phyloP scores from a whole-genome alignment of 2,113 vertebrate genomes.

The Proteles cristata region DNA sequence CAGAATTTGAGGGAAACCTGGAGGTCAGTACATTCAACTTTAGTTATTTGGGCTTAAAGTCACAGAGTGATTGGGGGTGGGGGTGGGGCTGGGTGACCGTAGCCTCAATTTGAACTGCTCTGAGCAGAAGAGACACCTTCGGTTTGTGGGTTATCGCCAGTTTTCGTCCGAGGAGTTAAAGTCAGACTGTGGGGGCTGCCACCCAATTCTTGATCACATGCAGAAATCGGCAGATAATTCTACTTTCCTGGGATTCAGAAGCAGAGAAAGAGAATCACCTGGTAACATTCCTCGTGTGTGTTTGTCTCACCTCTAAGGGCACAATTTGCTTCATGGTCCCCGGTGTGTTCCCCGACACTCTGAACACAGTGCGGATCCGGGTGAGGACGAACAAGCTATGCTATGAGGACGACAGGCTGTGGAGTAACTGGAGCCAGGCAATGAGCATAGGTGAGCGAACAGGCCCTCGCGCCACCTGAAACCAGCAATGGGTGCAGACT shows the following conservation, averaged over 20 bases:
- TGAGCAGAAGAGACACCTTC: slow-evolving; percentile 44
- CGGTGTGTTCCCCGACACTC: slow-evolving; percentile 35
- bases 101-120: slow-evolving; percentile 42
- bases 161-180: slow-evolving; percentile 5
- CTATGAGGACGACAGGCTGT: slow-evolving; percentile 71
- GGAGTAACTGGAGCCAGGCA: slow-evolving; percentile 76
- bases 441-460: slow-evolving; percentile 74
- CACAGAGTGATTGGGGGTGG: background rate
- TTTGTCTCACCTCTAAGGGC: slow-evolving; percentile 69
- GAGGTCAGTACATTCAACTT: slow-evolving; percentile 74
- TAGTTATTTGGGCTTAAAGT: slow-evolving; percentile 40
- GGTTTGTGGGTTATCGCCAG: background rate
- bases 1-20: slow-evolving; percentile 50
- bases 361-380: slow-evolving; percentile 74
- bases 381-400: slow-evolving; percentile 74
- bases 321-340: slow-evolving; percentile 65
- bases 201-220: slow-evolving; percentile 33
- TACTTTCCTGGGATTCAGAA: slow-evolving; percentile 13
- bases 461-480: slow-evolving; percentile 25
- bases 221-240: slow-evolving; percentile 46
- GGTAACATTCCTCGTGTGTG: slow-evolving; percentile 50
- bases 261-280: slow-evolving; percentile 22
- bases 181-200: slow-evolving; percentile 30
- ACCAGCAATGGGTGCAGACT: background rate
- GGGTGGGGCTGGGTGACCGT: background rate